phyloP scores from a whole-genome alignment of 2,888 invertebrate species.

The Margaritifera margaritifera region DNA sequence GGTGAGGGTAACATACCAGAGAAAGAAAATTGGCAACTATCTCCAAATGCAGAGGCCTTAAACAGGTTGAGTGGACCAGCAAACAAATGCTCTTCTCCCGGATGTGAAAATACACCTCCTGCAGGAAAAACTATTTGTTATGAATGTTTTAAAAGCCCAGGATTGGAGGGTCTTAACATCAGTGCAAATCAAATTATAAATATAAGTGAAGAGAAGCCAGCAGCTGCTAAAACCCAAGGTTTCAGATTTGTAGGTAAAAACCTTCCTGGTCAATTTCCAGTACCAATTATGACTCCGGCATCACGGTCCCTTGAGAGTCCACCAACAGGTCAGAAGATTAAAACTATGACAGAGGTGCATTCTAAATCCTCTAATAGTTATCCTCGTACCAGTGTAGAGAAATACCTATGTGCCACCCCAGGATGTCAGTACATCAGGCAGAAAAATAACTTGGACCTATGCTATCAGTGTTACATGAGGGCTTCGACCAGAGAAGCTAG shows the following conservation, averaged over 20 bases:
- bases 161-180: no score
- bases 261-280: no score
- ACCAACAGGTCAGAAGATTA: no score
- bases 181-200: no score
- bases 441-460: constrained; percentile 18
- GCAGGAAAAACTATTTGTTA: no score
- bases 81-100: constrained; percentile 13
- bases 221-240: no score
- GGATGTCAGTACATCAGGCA: constrained; percentile 37
- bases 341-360: no score
- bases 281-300: no score
- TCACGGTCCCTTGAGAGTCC: no score
- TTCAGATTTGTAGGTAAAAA: no score
- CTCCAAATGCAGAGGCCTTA: neutral
- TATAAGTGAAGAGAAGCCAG: no score
- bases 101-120: constrained; percentile 8
- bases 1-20: constrained; percentile 8
- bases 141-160: no score
- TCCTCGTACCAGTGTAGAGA: constrained; percentile 2
- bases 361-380: neutral
- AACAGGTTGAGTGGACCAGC: neutral
- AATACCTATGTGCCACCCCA: constrained; percentile 40
- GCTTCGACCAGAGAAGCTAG: neutral
- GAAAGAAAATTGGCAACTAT: neutral
- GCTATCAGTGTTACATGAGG: constrained; percentile 13